These are phyloP conservation scores for Sminthurides aquaticus DNA, from an alignment of 2,888 invertebrate species.

Conservation along the genomic window DNA sequence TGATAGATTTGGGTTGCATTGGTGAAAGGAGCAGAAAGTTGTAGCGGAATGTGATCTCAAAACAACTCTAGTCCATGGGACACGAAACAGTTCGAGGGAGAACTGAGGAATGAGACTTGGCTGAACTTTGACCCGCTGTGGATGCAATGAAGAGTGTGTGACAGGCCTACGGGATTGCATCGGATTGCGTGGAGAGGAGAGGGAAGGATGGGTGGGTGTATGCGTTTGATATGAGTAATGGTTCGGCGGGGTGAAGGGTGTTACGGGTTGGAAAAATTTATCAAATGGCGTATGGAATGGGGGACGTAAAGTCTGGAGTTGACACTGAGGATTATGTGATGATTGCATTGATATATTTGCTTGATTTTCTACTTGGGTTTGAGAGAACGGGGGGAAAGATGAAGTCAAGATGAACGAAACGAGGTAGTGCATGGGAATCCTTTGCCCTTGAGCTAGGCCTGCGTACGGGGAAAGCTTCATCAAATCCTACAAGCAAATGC, in stretches of 20 bases:
- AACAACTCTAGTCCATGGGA: no score
- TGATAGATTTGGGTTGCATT: no score
- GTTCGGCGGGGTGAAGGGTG: slow-evolving; percentile 2
- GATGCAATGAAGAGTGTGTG: neutral
- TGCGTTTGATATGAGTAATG: slow-evolving; percentile 3
- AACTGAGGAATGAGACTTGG: neutral
- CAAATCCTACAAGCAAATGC: no score
- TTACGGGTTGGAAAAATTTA: neutral
- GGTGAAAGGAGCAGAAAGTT: no score
- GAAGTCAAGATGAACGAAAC: neutral
- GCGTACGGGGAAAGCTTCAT: no score
- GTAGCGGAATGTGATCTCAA: no score
- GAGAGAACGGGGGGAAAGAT: neutral
- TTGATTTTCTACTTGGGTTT: neutral
- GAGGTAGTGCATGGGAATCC: no score
- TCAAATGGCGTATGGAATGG: neutral
- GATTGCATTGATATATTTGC: neutral
- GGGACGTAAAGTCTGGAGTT: neutral
- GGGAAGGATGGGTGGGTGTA: neutral
- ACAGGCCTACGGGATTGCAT: neutral
- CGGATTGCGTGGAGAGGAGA: neutral
- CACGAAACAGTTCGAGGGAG: no score
- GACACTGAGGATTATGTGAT: neutral
- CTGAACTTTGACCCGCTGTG: neutral
- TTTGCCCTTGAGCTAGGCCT: no score